A percentile compares a stretch with the other conserved stretches of the same genome.
Evolutionary conservation across 2,113 vertebrate species (phyloP).

Genomic region (Prinia subflava): DNA sequence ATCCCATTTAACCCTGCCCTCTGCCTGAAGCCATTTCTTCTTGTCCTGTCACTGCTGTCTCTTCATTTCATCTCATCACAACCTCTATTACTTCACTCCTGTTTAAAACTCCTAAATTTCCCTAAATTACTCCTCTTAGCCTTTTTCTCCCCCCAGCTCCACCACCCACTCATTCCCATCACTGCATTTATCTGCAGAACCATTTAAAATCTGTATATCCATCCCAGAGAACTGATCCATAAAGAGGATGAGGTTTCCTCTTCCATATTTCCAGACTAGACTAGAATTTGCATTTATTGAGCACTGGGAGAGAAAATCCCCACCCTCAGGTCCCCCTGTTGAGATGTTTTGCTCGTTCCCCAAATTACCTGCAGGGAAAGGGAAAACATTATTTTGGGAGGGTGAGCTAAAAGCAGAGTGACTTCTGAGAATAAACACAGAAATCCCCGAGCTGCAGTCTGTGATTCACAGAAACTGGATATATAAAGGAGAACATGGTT

Average conservation of each 20-base stretch:
- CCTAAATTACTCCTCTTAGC: neutral
- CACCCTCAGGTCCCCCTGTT: neutral
- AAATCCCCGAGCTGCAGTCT: neutral
- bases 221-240: fast-evolving
- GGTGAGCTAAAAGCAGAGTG: neutral
- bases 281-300: neutral
- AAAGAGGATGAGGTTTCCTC: neutral
- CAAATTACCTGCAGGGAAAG: neutral
- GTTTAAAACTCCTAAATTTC: neutral
- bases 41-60: neutral
- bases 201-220: neutral
- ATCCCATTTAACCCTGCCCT: neutral
- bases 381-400: neutral
- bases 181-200: neutral
- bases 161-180: neutral
- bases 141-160: fast-evolving
- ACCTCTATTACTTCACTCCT: neutral
- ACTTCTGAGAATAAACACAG: neutral
- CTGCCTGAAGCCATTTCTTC: neutral
- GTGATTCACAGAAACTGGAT: neutral
- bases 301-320: neutral
- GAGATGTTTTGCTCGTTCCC: neutral
- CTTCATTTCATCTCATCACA: neutral
- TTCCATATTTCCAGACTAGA: neutral
- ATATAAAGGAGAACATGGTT: neutral